A percentile compares a stretch with the other conserved stretches of the same genome.
Evolutionary conservation across 2,888 invertebrate species (phyloP).

Genomic region (Amphipyra tragopoginis): DNA sequence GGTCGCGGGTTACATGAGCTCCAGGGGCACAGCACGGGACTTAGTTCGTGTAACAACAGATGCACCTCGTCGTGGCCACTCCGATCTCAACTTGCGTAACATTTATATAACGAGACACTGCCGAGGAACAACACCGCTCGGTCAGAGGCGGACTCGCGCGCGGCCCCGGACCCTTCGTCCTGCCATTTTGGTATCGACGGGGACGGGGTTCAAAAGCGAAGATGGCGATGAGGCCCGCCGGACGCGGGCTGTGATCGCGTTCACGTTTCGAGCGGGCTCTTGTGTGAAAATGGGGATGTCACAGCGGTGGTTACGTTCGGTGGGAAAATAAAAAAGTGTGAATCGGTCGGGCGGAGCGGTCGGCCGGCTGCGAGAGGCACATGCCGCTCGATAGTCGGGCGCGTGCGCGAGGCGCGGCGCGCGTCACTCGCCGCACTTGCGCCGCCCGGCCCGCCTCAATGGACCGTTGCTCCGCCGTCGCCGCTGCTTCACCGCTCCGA

Average conservation of each 20-base stretch:
- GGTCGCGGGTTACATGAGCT: constrained; percentile 80
- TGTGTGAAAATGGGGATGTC: constrained; percentile 71
- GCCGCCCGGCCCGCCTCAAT: constrained; percentile 66
- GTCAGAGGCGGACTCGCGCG: constrained; percentile 75
- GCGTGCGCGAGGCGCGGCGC: constrained; percentile 82
- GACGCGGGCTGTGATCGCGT: constrained; percentile 40
- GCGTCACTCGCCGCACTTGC: constrained; percentile 83
- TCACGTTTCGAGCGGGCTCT: constrained; percentile 59
- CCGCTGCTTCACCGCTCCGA: constrained; percentile 38
- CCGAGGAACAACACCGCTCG: constrained; percentile 70
- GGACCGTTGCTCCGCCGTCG: constrained; percentile 43
- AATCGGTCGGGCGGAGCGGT: constrained; percentile 82
- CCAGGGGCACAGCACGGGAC: constrained; percentile 73
- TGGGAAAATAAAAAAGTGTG: constrained; percentile 86
- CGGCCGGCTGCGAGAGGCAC: constrained; percentile 85
- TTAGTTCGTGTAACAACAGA: constrained; percentile 72
- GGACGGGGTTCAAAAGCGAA: constrained; percentile 58
- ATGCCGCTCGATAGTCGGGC: constrained; percentile 88
- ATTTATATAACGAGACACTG: constrained; percentile 86
- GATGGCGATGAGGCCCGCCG: constrained; percentile 43
- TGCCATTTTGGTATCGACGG: constrained; percentile 82
- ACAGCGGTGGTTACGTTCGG: constrained; percentile 75
- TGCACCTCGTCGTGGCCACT: constrained; percentile 79
- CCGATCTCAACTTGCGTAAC: constrained; percentile 85
- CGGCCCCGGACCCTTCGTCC: constrained; percentile 72